A percentile compares a stretch with the other conserved stretches of the same genome.
Evolutionary conservation across 2,888 invertebrate species (phyloP).

Genomic region (Anticlea derivata): DNA sequence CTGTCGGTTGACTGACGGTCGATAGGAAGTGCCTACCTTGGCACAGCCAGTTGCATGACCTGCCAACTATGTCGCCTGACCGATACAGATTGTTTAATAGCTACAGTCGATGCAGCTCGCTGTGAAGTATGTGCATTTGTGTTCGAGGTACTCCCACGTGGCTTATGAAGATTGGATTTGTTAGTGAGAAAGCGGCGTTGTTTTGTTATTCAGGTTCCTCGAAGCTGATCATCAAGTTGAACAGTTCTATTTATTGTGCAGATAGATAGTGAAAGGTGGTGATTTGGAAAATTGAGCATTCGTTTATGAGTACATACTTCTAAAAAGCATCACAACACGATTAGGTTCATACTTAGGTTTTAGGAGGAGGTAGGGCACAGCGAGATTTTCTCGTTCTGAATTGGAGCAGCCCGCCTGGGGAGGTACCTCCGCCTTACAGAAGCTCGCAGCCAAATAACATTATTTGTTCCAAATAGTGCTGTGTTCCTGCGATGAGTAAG

Average conservation of each 20-base stretch:
- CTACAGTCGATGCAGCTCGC: constrained; percentile 33
- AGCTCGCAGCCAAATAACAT: too few relatives aligned
- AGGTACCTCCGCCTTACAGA: too few relatives aligned
- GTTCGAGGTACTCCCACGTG: constrained; percentile 18
- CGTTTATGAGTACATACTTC: too few relatives aligned
- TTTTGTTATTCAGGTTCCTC: background rate
- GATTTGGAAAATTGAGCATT: too few relatives aligned
- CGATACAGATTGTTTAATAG: constrained; percentile 23
- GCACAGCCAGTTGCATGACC: constrained; percentile 43
- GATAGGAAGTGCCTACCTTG: constrained; percentile 60
- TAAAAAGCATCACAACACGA: background rate
- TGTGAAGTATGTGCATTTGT: constrained; percentile 5
- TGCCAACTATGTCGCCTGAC: constrained; percentile 73
- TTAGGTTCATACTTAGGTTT: background rate
- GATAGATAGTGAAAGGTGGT: background rate
- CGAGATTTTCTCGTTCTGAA: too few relatives aligned
- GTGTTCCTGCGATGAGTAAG: too few relatives aligned
- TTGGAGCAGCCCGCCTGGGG: too few relatives aligned
- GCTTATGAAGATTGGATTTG: constrained; percentile 11
- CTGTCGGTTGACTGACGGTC: constrained; percentile 20
- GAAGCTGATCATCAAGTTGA: background rate
- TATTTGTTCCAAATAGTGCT: too few relatives aligned
- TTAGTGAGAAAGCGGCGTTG: background rate
- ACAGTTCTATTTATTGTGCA: background rate
- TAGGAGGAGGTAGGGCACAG: too few relatives aligned